Base-by-base conservation (phyloP, 2,888 invertebrate genomes). In the Troglohyphantes excavatus region DNA sequence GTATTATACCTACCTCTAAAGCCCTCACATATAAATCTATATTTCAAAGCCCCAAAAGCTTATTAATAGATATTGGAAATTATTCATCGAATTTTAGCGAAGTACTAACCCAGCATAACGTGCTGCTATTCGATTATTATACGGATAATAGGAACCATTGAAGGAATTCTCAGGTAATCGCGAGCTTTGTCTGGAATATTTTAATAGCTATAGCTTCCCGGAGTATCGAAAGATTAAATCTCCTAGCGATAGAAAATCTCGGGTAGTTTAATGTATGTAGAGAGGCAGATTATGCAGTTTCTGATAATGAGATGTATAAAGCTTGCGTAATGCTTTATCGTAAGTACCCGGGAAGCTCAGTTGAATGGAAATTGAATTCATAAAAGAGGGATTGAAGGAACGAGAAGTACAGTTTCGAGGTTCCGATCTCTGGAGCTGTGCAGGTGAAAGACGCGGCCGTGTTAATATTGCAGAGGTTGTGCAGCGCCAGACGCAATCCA, bases 31-130 rank as follows among this genome's bases (percentile, higher is more conserved):
- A 39, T 39, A 39, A 39, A 39, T 39, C 39, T 39, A 39, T 39
- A 39, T 39, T 39, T 39, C 39, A 39, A 11, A 39, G 39, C 39
- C 13, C 13, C 39, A 53, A 53, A 53, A 53, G 13, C 53, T 53
- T 53, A 53, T 53, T 53, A 53, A 53, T 53, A 53, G 13, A 53
- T 53, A 53, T 53, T 53, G 53, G n/a, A 53, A 53, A 53, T 39
- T 39, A 39, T 53, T 53, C 53, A 53, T 53, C n/a, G 53, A n/a
- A 53, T 53, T 53, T 53, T n/a, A n/a, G 13, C n/a, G 53, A 17
- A 53, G 1, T n/a, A n/a, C n/a, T 17, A 46, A 46, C 46, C 11
- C 2, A 46, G 13, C 39, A 53, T n/a, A 53, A n/a, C 53, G 9
- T 39, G 39, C 53, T n/a, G 7, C 53, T n/a, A 17, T 53, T 53